Evolutionary conservation across 1,140 invertebrate species (phyloP).

Genomic region (Megathymus violae): DNA sequence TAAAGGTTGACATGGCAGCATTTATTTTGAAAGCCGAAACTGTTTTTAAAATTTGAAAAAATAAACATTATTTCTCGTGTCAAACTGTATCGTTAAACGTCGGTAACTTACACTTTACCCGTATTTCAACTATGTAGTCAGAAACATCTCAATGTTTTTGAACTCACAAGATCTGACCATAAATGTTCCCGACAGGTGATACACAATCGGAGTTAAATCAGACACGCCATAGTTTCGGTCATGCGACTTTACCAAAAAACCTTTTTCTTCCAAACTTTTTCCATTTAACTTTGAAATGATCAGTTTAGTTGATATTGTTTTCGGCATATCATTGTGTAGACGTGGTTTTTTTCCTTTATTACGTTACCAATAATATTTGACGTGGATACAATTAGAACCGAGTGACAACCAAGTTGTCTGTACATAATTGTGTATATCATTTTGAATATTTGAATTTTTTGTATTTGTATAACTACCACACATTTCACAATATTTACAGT

Average conservation of each 20-base stretch:
- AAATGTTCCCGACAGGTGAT: conserved; percentile 14
- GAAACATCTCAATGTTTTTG: no score
- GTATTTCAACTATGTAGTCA: no score
- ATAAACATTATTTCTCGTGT: no score
- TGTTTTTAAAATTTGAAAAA: no score
- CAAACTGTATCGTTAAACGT: neutral
- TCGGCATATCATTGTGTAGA: conserved; percentile 4
- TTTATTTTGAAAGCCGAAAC: no score
- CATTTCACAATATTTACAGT: no score
- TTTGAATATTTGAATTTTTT: no score
- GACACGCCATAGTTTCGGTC: neutral
- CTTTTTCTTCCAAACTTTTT: conserved; percentile 9
- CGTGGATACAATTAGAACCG: no score
- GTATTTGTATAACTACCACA: no score
- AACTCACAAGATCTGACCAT: conserved; percentile 7
- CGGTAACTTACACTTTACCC: conserved; percentile 1
- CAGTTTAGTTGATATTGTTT: neutral
- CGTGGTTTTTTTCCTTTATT: conserved; percentile 6
- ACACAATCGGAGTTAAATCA: conserved; percentile 8
- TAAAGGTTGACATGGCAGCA: no score
- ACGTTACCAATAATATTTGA: conserved; percentile 7
- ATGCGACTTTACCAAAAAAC: conserved; percentile 15
- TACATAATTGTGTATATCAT: no score
- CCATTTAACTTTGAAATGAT: conserved; percentile 8
- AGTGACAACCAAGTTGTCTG: no score